Evolutionary conservation across 1,140 invertebrate species (phyloP), one percentile per base, ranked within the genome.

Genomic region (Bombus pascuorum): DNA sequence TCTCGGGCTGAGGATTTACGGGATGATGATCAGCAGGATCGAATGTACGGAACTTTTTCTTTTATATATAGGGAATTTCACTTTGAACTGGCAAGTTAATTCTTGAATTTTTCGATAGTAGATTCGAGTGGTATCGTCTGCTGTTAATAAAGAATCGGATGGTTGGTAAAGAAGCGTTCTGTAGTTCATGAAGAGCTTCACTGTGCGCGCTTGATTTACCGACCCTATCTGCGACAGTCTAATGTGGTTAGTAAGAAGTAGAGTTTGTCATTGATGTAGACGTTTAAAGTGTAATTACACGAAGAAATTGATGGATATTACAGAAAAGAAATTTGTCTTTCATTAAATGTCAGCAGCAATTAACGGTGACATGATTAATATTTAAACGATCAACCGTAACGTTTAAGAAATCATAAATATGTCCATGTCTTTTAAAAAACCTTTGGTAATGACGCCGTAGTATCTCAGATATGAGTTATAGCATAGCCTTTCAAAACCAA

Each of bases 261-360:
- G 37, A 39, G 13, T 39, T 39, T 28, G 34, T 37, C 32, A 34
- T 78, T 89, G 89, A 93, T 93, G 91, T 85, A 62, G 59, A 13
- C 59, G 12, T 62, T n/a, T 62, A 62, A 62, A 62, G 28, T 28
- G 28, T 62, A 62, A 62, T 62, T 62, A 62, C 28, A 62, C 59
- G 32, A 66, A 32, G 15, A 18, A 34, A 65, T 65, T 62, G 28
- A 62, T 66, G 65, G 65, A 32, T 34, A 66, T 32, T 13, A 66
- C 12, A 34, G n/a, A 66, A 66, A 66, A 18, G n/a, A 32, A 66
- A 66, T 32, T 66, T 32, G n/a, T 6, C n/a, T 34, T 66, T 32
- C 65, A 15, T 32, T 15, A 8, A 18, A 66, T 5, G 65, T 66
- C 65, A 32, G n/a, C n/a, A 18, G 2, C n/a, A 32, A 66, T 66